A percentile compares a stretch with the other conserved stretches of the same genome.
phyloP scores from a whole-genome alignment of 2,888 invertebrate genomes.

The Ecliptopera silaceata region DNA sequence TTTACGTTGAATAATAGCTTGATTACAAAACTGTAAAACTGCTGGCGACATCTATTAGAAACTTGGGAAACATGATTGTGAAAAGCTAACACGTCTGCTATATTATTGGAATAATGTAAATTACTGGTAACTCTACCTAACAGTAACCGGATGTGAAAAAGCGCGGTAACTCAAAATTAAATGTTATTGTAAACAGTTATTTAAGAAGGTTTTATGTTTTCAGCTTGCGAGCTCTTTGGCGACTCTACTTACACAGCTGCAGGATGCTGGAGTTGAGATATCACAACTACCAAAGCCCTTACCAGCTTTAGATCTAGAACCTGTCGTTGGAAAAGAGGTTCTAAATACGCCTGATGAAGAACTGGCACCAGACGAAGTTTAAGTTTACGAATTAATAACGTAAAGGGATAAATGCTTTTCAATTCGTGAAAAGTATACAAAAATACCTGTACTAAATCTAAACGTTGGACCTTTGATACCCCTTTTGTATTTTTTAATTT shows the following conservation, averaged over 20 bases:
- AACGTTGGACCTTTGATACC: too few relatives aligned
- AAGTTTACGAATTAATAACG: constrained; percentile 21
- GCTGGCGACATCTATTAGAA: too few relatives aligned
- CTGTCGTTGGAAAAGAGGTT: constrained; percentile 17
- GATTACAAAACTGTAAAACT: too few relatives aligned
- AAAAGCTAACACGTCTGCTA: too few relatives aligned
- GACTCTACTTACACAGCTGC: constrained; percentile 51
- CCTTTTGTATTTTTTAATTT: too few relatives aligned
- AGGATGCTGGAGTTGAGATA: constrained; percentile 55
- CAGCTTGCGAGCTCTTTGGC: constrained; percentile 64
- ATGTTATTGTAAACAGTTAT: background rate
- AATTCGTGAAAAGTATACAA: too few relatives aligned
- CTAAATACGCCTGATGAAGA: constrained; percentile 40
- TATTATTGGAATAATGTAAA: background rate
- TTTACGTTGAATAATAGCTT: too few relatives aligned
- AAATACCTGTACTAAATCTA: too few relatives aligned
- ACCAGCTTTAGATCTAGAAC: constrained; percentile 24
- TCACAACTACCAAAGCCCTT: constrained; percentile 36
- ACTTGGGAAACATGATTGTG: too few relatives aligned
- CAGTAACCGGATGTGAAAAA: constrained; percentile 3
- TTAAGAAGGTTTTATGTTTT: background rate
- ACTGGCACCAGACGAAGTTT: constrained; percentile 68
- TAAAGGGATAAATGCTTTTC: too few relatives aligned
- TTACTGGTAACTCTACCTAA: constrained; percentile 1
- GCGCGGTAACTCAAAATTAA: constrained; percentile 2